Conservation (phyloP, 2,888 invertebrate species). For the Physocephala rufipes region DNA sequence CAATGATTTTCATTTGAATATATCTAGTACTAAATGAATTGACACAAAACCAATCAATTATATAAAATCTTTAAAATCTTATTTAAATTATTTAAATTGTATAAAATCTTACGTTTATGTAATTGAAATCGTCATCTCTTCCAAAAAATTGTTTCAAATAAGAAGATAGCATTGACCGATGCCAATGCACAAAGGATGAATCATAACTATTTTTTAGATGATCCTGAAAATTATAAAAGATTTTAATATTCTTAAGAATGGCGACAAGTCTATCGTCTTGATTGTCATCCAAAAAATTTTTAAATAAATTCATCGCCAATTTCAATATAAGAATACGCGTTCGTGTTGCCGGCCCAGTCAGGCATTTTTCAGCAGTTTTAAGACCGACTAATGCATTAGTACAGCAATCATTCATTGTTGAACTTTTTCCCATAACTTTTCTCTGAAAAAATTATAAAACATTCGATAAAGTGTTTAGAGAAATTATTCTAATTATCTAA, state of each 20-base stretch:
- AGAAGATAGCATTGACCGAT: slow-evolving; percentile 78
- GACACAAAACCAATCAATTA: too few relatives aligned
- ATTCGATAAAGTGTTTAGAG: slow-evolving; percentile 53
- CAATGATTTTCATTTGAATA: too few relatives aligned
- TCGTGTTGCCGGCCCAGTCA: slow-evolving; percentile 73
- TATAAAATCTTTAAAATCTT: too few relatives aligned
- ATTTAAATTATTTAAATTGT: too few relatives aligned
- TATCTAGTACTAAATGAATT: too few relatives aligned
- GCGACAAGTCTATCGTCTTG: slow-evolving; percentile 71
- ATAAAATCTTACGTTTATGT: slow-evolving; percentile 54
- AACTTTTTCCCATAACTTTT: slow-evolving; percentile 71
- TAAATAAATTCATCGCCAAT: slow-evolving; percentile 74
- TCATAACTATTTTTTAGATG: slow-evolving; percentile 73
- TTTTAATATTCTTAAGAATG: slow-evolving; percentile 73
- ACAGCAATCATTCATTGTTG: slow-evolving; percentile 73
- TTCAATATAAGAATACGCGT: slow-evolving; percentile 74
- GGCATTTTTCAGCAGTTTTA: slow-evolving; percentile 75
- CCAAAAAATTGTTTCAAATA: slow-evolving; percentile 80
- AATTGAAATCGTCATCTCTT: slow-evolving; percentile 71
- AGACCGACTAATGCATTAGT: slow-evolving; percentile 79
- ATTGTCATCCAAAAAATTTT: slow-evolving; percentile 70
- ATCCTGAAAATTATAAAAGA: slow-evolving; percentile 70
- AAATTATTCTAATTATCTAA: neutral
- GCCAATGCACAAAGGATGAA: slow-evolving; percentile 84
- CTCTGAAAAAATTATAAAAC: slow-evolving; percentile 60